Percentiles rank a stretch among this genome's conserved stretches.
phyloP scores from a whole-genome alignment of 1,140 invertebrate species.

The Aradophagus sp. region DNA sequence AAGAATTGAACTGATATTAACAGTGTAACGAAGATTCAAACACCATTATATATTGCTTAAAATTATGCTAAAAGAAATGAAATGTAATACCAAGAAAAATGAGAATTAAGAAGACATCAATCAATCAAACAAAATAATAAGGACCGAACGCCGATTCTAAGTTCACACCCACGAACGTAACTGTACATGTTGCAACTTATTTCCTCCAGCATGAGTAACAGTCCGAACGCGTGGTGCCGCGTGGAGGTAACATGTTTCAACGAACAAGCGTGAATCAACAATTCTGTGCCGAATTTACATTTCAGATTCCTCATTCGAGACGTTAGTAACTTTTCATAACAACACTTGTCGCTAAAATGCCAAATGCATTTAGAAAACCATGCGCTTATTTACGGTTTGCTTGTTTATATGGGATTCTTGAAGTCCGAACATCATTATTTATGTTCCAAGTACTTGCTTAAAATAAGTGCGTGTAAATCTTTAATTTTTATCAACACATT shows the following conservation, averaged over 20 bases:
- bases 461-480: constrained; percentile 18
- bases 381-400: constrained; percentile 41
- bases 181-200: constrained; percentile 23
- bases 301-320: constrained; percentile 43
- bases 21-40: too few species aligned
- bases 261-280: constrained; percentile 29
- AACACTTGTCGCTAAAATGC: constrained; percentile 15
- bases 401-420: constrained; percentile 31
- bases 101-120: too few species aligned
- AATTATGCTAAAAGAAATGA: too few species aligned
- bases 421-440: constrained; percentile 50
- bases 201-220: constrained; percentile 31
- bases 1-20: too few species aligned
- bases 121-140: constrained; percentile 2
- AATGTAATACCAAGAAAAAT: too few species aligned
- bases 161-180: constrained; percentile 20
- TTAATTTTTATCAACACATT: neutral
- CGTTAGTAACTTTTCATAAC: constrained; percentile 22
- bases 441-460: constrained; percentile 43
- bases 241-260: constrained; percentile 21
- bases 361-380: constrained; percentile 5
- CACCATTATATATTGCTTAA: too few species aligned
- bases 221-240: constrained; percentile 1
- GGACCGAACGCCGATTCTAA: neutral
- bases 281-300: constrained; percentile 43